Percentiles rank a stretch among this genome's conserved stretches.
Evolutionary conservation across 2,113 vertebrate species (phyloP).

Genomic region (Neodontobutis hainanensis): DNA sequence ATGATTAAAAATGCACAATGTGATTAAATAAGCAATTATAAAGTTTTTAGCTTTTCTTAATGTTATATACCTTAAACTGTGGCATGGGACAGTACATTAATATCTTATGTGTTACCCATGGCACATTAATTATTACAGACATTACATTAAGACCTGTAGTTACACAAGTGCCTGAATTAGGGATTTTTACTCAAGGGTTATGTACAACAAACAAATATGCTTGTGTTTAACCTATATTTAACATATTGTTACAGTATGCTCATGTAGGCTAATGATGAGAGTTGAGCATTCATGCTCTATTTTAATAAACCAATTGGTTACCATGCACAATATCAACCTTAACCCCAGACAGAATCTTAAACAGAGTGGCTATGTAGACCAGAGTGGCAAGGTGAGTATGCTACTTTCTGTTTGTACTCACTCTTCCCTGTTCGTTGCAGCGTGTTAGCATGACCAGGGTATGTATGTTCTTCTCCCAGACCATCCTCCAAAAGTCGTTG

Average conservation of each 20-base stretch:
- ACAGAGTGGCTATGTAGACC: not conserved
- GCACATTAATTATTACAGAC: not conserved
- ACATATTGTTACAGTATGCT: not conserved
- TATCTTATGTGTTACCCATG: not conserved
- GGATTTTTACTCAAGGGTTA: not conserved
- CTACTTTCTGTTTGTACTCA: constrained; percentile 64
- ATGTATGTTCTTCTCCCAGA: constrained; percentile 92
- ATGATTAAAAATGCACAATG: too few species aligned
- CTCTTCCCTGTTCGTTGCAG: constrained; percentile 92
- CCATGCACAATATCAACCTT: too few species aligned
- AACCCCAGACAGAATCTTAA: too few species aligned
- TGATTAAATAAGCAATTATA: too few species aligned
- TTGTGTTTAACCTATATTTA: not conserved
- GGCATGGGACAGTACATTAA: not conserved
- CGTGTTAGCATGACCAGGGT: constrained; percentile 95
- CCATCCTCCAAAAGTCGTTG: constrained; percentile 95
- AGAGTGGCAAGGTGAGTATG: not conserved
- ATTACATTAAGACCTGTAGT: not conserved
- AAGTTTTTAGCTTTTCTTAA: too few species aligned
- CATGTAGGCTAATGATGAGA: not conserved
- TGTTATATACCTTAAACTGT: too few species aligned
- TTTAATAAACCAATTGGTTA: not conserved
- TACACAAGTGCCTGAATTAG: not conserved
- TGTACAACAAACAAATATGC: not conserved
- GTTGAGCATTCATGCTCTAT: not conserved